Percentiles rank a stretch among this genome's conserved stretches.
These are phyloP conservation scores for Otolemur crassicaudatus DNA, from an alignment of 2,797 vertebrate genomes.

Conservation along the genomic window DNA sequence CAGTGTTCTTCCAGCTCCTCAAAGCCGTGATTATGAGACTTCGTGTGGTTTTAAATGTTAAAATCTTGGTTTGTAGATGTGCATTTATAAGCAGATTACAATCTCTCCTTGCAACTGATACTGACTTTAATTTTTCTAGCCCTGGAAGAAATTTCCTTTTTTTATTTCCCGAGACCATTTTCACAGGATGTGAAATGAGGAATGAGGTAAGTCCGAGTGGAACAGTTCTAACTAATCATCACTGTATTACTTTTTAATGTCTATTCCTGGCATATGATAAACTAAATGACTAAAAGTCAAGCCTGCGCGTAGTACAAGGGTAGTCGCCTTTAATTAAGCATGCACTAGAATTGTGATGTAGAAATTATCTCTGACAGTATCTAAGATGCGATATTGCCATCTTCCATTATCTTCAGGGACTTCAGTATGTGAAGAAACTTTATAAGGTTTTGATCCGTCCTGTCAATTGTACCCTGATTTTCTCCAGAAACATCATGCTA, in stretches of 20 bases:
- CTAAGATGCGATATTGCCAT: conserved; percentile 11
- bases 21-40: not conserved
- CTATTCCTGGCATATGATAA: conserved; percentile 4
- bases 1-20: not conserved
- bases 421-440: conserved; percentile 73
- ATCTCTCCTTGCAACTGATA: not conserved
- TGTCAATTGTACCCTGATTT: not conserved
- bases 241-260: not conserved
- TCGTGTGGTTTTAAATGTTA: conserved; percentile 27
- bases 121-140: conserved; percentile 14
- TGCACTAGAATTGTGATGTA: not conserved
- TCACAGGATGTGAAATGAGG: conserved; percentile 31
- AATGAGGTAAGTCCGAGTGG: not conserved
- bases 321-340: not conserved
- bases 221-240: not conserved
- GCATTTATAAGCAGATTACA: conserved; percentile 44
- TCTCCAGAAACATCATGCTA: conserved; percentile 6
- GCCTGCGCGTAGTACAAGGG: not conserved
- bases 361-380: conserved; percentile 2
- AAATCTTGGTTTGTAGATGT: not conserved
- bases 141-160: conserved; percentile 29
- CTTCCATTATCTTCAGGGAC: conserved; percentile 74
- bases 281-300: conserved; percentile 8
- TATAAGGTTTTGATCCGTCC: conserved; percentile 69
- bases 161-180: conserved; percentile 45